Base-by-base conservation (phyloP, 2,113 vertebrate genomes). In the Rousettus leschenaultii region DNA sequence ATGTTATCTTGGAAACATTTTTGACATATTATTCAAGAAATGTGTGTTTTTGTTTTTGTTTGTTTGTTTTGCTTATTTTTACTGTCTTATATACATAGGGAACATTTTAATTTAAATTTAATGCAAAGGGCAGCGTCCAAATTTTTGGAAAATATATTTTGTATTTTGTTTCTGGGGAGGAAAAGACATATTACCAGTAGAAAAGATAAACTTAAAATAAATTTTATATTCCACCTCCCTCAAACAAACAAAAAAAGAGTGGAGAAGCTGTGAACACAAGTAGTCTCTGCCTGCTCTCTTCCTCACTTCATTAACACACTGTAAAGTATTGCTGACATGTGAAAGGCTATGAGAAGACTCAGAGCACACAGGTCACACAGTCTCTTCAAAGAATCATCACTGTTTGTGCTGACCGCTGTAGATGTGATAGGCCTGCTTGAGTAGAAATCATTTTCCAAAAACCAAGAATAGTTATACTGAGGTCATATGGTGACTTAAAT, bases 1-100 rank as follows among this genome's bases (percentile, higher is more conserved):
- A 98, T 98, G 93, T 95, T 98, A 97, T 98, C 98, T 98, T 98
- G 98, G 93, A 98, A 98, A 98, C 80, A 95, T 96, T 97, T 97
- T 98, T 98, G 74, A 95, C 96, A 97, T 97, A 96, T 98, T 97
- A 96, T 97, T 96, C 95, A 97, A 94, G 95, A 94, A 98, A 95
- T 97, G 45, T 97, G 97, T 98, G 96, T 96, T 95, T 94, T 63
- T 28, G 26, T 10, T 61, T 61, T 61, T 28, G 3, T 63, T 30
- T 61, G n/a, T 30, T 7, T 40, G 33, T 86, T 97, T 97, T 96
- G 95, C 95, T 96, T 96, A 59, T 51, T 80, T 66, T 89, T 63
- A 89, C 94, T 96, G 94, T 97, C 96, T 98, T 51, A 7, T 98
- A 96, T 96, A 95, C 61, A 86, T 92, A 98, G 83, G 91, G 89